phyloP scores from a whole-genome alignment of 2,797 vertebrate genomes.

The Labeo calbasu region DNA sequence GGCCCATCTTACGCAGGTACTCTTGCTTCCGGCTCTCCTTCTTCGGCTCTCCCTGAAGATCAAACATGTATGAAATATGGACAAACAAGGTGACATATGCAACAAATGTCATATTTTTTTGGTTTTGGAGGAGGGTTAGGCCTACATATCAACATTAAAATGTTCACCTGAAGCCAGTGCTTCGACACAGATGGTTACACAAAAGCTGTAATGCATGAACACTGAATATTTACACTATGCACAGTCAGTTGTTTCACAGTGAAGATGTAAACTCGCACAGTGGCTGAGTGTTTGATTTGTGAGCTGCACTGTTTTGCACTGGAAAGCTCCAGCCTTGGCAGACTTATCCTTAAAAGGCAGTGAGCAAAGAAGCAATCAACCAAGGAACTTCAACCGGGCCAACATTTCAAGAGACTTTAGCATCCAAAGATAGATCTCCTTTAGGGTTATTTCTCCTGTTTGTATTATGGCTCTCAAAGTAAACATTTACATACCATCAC shows the following conservation, averaged over 20 bases:
- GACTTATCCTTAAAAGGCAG: conserved; percentile 85
- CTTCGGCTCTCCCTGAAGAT: conserved; percentile 71
- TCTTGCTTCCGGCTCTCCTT: conserved; percentile 81
- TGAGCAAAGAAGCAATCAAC: conserved; percentile 76
- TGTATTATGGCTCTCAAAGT: neutral
- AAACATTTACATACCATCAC: neutral
- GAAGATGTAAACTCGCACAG: conserved; percentile 64
- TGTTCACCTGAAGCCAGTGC: neutral
- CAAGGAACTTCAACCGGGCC: conserved; percentile 75
- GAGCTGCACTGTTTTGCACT: conserved; percentile 72
- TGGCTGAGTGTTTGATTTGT: conserved; percentile 78
- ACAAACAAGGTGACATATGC: neutral
- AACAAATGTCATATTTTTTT: neutral
- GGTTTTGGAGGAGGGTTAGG: neutral
- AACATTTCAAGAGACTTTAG: conserved; percentile 55
- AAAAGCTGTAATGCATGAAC: conserved; percentile 51
- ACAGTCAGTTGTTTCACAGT: conserved; percentile 59
- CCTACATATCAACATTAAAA: conserved; percentile 1
- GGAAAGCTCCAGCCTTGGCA: conserved; percentile 69
- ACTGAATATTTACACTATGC: conserved; percentile 67
- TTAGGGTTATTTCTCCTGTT: neutral
- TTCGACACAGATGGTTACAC: no score
- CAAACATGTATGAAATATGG: conserved; percentile 27
- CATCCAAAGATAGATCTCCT: neutral
- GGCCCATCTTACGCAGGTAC: conserved; percentile 79